These are phyloP conservation scores for Drosophila pallidifrons DNA, from an alignment of 1,140 invertebrate species.

Conservation along the genomic window DNA sequence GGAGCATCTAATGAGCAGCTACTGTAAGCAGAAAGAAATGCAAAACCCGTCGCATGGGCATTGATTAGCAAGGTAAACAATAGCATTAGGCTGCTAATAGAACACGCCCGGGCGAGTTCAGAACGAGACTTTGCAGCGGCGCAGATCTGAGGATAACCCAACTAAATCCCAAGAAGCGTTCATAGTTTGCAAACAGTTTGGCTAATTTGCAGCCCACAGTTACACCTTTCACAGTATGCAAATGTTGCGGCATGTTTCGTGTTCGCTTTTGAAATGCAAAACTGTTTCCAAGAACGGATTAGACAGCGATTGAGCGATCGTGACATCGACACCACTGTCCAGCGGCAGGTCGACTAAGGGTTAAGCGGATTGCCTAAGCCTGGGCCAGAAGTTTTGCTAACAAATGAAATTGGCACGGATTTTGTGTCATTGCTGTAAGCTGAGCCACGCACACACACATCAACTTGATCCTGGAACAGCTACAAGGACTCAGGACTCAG, in stretches of 20 bases:
- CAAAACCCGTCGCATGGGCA: conserved; percentile 30
- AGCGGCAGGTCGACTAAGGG: conserved; percentile 36
- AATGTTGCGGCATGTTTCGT: conserved; percentile 54
- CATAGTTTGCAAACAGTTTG: conserved; percentile 69
- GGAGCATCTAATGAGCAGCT: conserved; percentile 45
- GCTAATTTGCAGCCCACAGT: conserved; percentile 58
- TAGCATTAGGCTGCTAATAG: conserved; percentile 44
- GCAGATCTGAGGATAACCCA: conserved; percentile 31
- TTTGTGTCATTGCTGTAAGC: conserved; percentile 22
- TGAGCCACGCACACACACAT: conserved; percentile 25
- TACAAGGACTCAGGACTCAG: not conserved
- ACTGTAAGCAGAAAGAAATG: not conserved
- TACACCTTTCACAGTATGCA: conserved; percentile 44
- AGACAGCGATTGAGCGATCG: conserved; percentile 22
- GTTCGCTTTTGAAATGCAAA: conserved; percentile 53
- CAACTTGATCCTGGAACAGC: conserved; percentile 39
- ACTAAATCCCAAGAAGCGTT: conserved; percentile 24
- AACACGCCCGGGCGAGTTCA: conserved; percentile 37
- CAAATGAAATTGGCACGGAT: conserved; percentile 65
- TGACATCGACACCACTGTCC: conserved; percentile 28
- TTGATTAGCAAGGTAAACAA: conserved; percentile 58
- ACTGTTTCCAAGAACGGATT: conserved; percentile 25
- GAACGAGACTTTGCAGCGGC: conserved; percentile 32
- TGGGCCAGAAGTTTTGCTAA: conserved; percentile 43
- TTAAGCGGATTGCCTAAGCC: conserved; percentile 68